A percentile compares a stretch with the other conserved stretches of the same genome.
These are phyloP conservation scores for Pemphigus obesinymphae DNA, from an alignment of 1,140 invertebrate species.

Conservation along the genomic window DNA sequence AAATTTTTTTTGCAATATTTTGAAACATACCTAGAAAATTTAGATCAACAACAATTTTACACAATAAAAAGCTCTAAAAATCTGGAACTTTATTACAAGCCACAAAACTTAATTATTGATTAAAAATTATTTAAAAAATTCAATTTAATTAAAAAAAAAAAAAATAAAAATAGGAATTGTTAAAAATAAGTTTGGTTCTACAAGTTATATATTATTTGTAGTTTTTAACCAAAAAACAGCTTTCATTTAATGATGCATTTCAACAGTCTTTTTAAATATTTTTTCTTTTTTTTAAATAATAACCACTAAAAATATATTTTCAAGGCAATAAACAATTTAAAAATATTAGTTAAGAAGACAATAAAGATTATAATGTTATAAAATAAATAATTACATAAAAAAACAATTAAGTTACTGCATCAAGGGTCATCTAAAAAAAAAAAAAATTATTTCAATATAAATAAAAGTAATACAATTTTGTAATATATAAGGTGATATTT, in stretches of 20 bases:
- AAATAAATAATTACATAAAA: conserved; percentile 33
- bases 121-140: not conserved
- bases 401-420: conserved; percentile 25
- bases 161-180: conserved; percentile 23
- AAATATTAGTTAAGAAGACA: conserved; percentile 39
- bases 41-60: not conserved
- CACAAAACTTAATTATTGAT: conserved; percentile 13
- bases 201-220: conserved; percentile 19
- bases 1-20: not conserved
- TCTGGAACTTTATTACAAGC: conserved; percentile 19
- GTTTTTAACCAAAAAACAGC: conserved; percentile 13
- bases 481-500: too few relatives aligned
- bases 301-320: conserved; percentile 35
- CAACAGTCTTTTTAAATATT: conserved; percentile 8
- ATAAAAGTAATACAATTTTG: too few relatives aligned
- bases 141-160: not conserved
- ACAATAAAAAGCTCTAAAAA: conserved; percentile 35
- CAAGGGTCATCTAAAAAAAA: conserved; percentile 35
- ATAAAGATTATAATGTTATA: conserved; percentile 32
- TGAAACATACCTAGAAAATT: not conserved
- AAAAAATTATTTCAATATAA: not conserved
- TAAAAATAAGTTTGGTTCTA: conserved; percentile 20
- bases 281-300: not conserved
- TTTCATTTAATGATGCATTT: conserved; percentile 14
- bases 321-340: conserved; percentile 23